phyloP scores from a whole-genome alignment of 2,797 vertebrate species.

The Crenichthys baileyi region DNA sequence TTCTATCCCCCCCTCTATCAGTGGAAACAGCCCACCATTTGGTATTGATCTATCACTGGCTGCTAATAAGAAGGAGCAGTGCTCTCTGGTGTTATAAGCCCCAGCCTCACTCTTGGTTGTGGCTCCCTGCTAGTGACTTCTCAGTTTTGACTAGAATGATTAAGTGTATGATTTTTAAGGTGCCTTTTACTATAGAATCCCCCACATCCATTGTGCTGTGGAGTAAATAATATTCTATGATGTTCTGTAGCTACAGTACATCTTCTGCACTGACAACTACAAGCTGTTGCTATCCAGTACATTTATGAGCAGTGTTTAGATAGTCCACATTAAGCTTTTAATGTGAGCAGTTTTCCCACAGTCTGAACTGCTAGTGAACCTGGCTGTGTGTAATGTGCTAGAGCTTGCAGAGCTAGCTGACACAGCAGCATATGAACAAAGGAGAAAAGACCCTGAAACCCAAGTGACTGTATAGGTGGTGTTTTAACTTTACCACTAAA shows the following conservation, averaged over 20 bases:
- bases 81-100: conserved; percentile 45
- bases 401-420: conserved; percentile 63
- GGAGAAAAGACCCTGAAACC: conserved; percentile 50
- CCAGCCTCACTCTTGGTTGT: conserved; percentile 25
- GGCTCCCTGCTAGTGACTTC: conserved; percentile 32
- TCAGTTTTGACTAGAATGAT: conserved; percentile 33
- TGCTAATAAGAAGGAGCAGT: conserved; percentile 74
- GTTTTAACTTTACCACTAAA: conserved; percentile 44
- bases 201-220: conserved; percentile 25
- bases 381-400: conserved; percentile 60
- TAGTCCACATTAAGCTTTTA: conserved; percentile 59
- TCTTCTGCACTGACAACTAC: conserved; percentile 43
- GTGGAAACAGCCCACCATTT: conserved; percentile 75
- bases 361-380: conserved; percentile 57
- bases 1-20: conserved; percentile 41
- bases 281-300: conserved; percentile 65
- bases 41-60: conserved; percentile 76
- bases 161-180: conserved; percentile 14
- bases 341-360: conserved; percentile 59
- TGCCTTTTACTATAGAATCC: conserved; percentile 30
- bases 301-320: conserved; percentile 60
- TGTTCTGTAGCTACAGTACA: conserved; percentile 26
- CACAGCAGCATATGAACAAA: conserved; percentile 57
- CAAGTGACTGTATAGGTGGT: conserved; percentile 21
- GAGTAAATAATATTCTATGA: conserved; percentile 38